Percentiles rank a stretch among this genome's conserved stretches.
Evolutionary conservation across 2,797 vertebrate species (phyloP).

Genomic region (Aphelocoma californica): DNA sequence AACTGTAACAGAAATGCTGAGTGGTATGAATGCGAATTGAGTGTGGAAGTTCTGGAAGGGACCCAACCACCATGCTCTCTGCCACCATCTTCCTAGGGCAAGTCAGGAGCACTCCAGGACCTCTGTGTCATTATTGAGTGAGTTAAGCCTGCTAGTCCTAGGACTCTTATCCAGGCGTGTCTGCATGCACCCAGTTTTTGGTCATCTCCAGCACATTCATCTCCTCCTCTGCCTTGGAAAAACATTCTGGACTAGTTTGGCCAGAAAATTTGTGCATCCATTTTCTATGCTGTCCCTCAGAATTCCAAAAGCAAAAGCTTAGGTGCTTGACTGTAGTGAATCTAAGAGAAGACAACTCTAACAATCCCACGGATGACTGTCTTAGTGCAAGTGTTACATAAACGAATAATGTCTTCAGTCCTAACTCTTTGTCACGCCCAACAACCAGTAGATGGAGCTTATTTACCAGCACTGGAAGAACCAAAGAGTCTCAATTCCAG

Average conservation of each 20-base stretch:
- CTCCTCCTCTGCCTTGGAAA: background rate
- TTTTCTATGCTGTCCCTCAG: background rate
- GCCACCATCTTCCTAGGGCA: background rate
- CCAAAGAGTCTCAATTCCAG: background rate
- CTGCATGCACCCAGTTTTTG: background rate
- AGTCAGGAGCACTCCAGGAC: background rate
- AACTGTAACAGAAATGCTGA: background rate
- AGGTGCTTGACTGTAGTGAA: background rate
- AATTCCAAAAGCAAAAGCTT: background rate
- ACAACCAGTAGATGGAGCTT: background rate
- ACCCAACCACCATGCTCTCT: background rate
- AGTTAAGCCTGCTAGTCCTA: background rate
- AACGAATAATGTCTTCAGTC: background rate
- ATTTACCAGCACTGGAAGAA: background rate
- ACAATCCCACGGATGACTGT: background rate
- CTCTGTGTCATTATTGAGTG: background rate
- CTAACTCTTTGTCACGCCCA: background rate
- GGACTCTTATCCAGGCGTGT: background rate
- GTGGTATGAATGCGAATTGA: background rate
- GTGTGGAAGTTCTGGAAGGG: background rate
- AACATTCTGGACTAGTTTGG: background rate
- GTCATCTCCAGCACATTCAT: background rate
- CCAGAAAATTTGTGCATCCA: background rate
- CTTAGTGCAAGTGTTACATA: background rate
- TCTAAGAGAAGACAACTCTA: background rate